Evolutionary conservation across 2,113 vertebrate species (phyloP), one percentile per base, ranked within the genome.

Genomic region (Benitochromis conjunctus): DNA sequence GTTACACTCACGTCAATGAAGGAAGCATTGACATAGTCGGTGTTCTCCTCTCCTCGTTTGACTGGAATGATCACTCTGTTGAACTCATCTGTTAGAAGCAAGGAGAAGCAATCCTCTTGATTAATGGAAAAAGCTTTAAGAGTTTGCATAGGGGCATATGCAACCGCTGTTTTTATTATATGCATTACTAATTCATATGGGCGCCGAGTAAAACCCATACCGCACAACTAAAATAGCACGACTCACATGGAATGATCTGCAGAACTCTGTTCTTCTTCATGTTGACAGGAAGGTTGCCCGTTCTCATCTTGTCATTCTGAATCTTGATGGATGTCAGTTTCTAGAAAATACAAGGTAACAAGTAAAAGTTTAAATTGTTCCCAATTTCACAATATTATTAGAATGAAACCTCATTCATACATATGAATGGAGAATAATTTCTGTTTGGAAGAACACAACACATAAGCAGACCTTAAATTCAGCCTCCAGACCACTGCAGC

Each of bases 221-320:
- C 18, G 18, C 38, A 82, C 12, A 58, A 13, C 34, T 56, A 41
- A 31, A 58, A 13, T 19, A 58, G 24, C 12, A 9, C 13, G 46
- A 88, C 98, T 98, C 92, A 99, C 98, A 99, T 92, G 99, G 99
- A 96, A 99, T 99, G 96, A 99, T 99, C 94, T 99, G 99, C 54
- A 99, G 97, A 91, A 99, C 98, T 54, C 98, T 94, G 95, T 99
- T 99, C 94, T 99, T 99, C 97, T 99, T 99, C 99, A 99, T 99
- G 97, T 99, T 99, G 60, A 98, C 97, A 0, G 98, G 98, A 87
- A 99, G 96, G 93, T 99, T 99, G 88, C 99, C 98, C 0, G 98
- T 99, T 82, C 98, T 97, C 98, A 99, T 99, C 95, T 99, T 99
- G 94, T 99, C 99, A 2, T 99, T 99, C 94, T 99, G 99, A 91